Base-by-base conservation (phyloP, 2,797 vertebrate genomes). In the Valencia hispanica region DNA sequence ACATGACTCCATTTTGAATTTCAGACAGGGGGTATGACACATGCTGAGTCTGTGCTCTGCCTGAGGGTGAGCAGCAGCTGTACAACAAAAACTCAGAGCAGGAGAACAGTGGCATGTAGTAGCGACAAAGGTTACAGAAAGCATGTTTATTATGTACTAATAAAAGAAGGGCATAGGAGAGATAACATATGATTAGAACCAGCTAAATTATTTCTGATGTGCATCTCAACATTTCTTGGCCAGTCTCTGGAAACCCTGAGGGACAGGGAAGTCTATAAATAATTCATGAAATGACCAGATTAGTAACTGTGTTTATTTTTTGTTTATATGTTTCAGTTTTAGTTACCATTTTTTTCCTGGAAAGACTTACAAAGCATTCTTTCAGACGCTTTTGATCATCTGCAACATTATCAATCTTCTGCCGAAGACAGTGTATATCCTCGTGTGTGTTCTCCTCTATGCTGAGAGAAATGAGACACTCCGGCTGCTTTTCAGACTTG, bases 401-500 rank as follows among this genome's bases (percentile, higher is more conserved):
- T 81, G 45, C 75, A 73, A n/a, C 63, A 73, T 79, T 80, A 86
- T 85, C 70, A 81, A 88, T 89, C 84, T 79, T 47, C 68, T 22
- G n/a, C 68, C 47, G 32, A 79, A 57, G 80, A 82, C 66, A 74
- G 73, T 48, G 74, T 73, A n/a, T 66, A 68, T 82, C 59, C 34
- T 73, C 32, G 75, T 78, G 83, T 81, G 86, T 79, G 71, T 84
- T 69, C 73, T 81, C 75, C 70, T 74, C 76, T 68, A 78, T 66
- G 34, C 63, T 25, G 75, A 85, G 80, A 90, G 81, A 85, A 86
- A 91, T 83, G 76, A 89, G 82, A 87, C 81, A 78, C 85, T 74
- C 70, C 27, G 47, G 73, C 78, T 75, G 90, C 87, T 88, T 86
- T 90, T 92, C 90, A 90, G 91, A 86, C 82, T 81, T 78, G 69